Percentiles rank a stretch among this genome's conserved stretches.
phyloP scores from a whole-genome alignment of 2,113 vertebrate genomes.

The Anarrhichthys ocellatus region DNA sequence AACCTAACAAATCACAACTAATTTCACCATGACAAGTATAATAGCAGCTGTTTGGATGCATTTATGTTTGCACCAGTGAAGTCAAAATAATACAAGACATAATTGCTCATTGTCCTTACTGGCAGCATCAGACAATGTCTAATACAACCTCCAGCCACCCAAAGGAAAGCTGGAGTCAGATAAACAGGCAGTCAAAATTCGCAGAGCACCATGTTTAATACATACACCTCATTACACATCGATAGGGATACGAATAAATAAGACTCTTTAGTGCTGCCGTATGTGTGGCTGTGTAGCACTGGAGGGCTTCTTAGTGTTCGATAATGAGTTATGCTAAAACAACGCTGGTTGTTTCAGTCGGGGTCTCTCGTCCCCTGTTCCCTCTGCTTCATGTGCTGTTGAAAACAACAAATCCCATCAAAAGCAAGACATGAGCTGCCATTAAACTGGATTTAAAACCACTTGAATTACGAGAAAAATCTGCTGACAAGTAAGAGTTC shows the following conservation, averaged over 20 bases:
- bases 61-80: conserved; percentile 34
- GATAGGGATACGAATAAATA: conserved; percentile 37
- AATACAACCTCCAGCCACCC: conserved; percentile 14
- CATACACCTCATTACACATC: conserved; percentile 45
- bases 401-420: conserved; percentile 5
- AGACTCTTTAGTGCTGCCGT: neutral
- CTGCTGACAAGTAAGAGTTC: neutral
- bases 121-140: conserved; percentile 8
- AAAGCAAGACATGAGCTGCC: neutral
- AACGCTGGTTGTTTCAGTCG: conserved; percentile 11
- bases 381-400: neutral
- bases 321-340: conserved; percentile 26
- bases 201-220: conserved; percentile 38
- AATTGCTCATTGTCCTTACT: conserved; percentile 31
- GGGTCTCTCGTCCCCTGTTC: neutral
- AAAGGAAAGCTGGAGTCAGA: conserved; percentile 13
- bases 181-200: conserved; percentile 29
- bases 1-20: conserved; percentile 12
- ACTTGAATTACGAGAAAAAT: neutral
- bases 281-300: neutral
- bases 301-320: neutral
- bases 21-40: conserved; percentile 25
- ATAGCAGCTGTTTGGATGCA: conserved; percentile 19
- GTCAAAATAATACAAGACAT: conserved; percentile 25
- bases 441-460: neutral